Conservation (phyloP, 2,113 vertebrate species). For the Echinops telfairi region DNA sequence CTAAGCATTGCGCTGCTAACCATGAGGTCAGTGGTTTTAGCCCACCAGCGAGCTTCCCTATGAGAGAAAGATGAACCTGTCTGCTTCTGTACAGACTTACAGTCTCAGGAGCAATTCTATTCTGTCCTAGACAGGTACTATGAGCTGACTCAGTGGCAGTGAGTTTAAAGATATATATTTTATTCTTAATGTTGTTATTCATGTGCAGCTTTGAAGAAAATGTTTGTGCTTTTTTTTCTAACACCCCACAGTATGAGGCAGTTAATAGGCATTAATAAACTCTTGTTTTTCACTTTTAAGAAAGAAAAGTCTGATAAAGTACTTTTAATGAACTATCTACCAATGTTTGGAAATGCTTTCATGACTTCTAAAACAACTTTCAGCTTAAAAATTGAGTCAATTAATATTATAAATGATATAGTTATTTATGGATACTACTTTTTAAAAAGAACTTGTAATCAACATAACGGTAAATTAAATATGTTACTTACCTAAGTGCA, state of each 20-base stretch:
- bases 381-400: conserved; percentile 47
- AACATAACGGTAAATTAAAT: conserved; percentile 54
- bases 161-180: too few species aligned
- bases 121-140: too few species aligned
- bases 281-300: background rate
- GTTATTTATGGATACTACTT: background rate
- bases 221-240: conserved; percentile 41
- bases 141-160: too few species aligned
- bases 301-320: background rate
- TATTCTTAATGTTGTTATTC: background rate
- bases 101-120: too few species aligned
- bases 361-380: conserved; percentile 34
- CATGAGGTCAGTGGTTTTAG: too few species aligned
- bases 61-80: too few species aligned
- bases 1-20: too few species aligned
- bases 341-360: background rate
- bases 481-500: conserved; percentile 95
- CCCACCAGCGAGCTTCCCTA: too few species aligned
- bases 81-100: too few species aligned
- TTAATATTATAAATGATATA: conserved; percentile 19
- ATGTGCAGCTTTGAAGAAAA: background rate
- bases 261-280: background rate
- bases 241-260: background rate
- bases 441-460: background rate
- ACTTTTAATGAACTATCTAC: background rate